phyloP scores from a whole-genome alignment of 92 coral and sea anemone genomes.

The Phymanthus crucifer region DNA sequence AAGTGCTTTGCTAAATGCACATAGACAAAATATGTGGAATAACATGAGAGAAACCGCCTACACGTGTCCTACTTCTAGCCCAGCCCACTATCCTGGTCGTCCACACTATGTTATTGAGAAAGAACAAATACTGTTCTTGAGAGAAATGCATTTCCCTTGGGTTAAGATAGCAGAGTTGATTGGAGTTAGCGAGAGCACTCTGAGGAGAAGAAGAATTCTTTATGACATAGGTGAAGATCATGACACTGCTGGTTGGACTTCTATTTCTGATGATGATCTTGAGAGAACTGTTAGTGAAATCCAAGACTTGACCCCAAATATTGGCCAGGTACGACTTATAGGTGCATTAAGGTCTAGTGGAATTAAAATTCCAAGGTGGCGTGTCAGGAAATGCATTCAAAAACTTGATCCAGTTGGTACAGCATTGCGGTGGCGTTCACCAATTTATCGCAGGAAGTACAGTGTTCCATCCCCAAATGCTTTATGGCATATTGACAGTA shows the following conservation, averaged over 20 bases:
- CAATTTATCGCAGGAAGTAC: conserved; percentile 38
- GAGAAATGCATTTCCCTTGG: conserved; percentile 23
- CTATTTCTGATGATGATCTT: conserved; percentile 40
- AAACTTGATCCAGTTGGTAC: conserved; percentile 61
- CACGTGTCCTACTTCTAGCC: neutral
- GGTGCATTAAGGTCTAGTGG: conserved; percentile 63
- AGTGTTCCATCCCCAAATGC: conserved; percentile 60
- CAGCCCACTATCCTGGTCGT: neutral
- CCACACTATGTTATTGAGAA: conserved; percentile 10
- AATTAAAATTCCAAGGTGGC: conserved; percentile 47
- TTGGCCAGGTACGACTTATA: conserved; percentile 9
- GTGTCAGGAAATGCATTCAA: conserved; percentile 58
- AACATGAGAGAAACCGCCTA: conserved; percentile 7
- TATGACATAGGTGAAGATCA: conserved; percentile 35
- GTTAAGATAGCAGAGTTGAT: conserved; percentile 25
- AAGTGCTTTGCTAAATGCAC: conserved; percentile 3
- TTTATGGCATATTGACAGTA: conserved; percentile 59
- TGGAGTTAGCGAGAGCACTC: conserved; percentile 50
- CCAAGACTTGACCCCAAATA: conserved; percentile 12
- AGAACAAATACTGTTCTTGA: neutral
- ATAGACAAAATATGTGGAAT: neutral
- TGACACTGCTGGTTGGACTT: conserved; percentile 42
- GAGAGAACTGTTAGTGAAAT: conserved; percentile 38
- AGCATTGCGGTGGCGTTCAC: conserved; percentile 67
- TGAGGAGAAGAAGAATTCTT: conserved; percentile 45